A percentile compares a stretch with the other conserved stretches of the same genome.
These are phyloP conservation scores for Geotrypetes seraphini DNA, from an alignment of 2,797 vertebrate genomes.

Conservation along the genomic window DNA sequence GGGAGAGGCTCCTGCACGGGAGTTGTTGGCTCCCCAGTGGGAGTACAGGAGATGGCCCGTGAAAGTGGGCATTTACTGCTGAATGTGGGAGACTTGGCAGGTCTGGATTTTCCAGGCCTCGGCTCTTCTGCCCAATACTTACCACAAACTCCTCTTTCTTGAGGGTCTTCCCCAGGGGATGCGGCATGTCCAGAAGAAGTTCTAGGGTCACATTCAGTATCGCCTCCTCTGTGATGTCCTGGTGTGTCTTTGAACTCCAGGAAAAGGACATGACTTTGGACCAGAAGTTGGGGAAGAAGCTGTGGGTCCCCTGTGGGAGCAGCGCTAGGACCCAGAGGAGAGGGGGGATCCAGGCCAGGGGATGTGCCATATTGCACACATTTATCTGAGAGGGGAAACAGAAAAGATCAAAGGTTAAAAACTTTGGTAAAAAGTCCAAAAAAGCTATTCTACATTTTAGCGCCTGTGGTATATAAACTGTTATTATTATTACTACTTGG, in stretches of 20 bases:
- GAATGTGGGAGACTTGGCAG: neutral
- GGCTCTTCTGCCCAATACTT: constrained; percentile 2
- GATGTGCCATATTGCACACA: constrained; percentile 15
- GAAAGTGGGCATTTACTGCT: no score
- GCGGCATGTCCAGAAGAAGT: constrained; percentile 42
- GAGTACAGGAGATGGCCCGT: no score
- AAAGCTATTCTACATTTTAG: no score
- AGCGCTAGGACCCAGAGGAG: constrained; percentile 31
- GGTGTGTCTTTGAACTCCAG: constrained; percentile 71
- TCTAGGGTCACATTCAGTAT: constrained; percentile 66
- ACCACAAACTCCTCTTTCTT: constrained; percentile 42
- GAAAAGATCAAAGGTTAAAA: accelerated
- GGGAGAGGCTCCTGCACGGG: neutral
- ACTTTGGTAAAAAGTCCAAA: no score
- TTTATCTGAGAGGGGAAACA: constrained; percentile 2
- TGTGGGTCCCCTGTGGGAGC: constrained; percentile 38
- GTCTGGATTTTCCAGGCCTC: accelerated
- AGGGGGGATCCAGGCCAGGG: constrained; percentile 9
- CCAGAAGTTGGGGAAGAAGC: constrained; percentile 79
- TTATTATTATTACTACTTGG: no score
- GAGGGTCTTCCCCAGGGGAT: constrained; percentile 12
- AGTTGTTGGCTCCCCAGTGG: no score
- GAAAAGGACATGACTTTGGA: constrained; percentile 61
- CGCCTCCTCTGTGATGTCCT: constrained; percentile 71
- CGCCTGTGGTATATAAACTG: no score